Percentiles rank a stretch among this genome's conserved stretches.
Evolutionary conservation across 2,797 vertebrate genomes (phyloP).

Genomic region (Mormyrops attenuatus): DNA sequence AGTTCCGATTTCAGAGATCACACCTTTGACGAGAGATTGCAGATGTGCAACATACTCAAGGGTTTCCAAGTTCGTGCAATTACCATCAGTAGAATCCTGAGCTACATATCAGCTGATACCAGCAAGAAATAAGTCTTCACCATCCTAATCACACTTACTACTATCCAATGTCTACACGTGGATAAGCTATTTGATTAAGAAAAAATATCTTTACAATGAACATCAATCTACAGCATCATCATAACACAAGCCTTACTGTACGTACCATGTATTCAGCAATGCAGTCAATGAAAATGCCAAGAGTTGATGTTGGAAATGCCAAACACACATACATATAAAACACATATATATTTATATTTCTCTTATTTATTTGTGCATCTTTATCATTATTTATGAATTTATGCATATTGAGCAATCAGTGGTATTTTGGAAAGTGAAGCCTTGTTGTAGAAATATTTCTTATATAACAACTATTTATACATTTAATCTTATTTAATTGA

Average conservation of each 20-base stretch:
- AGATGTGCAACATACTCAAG: slow-evolving; percentile 58
- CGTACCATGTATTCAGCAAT: background rate
- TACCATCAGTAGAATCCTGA: slow-evolving; percentile 57
- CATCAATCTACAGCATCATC: background rate
- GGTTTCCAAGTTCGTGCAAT: slow-evolving; percentile 57
- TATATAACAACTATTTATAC: slow-evolving; percentile 14
- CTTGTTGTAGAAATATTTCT: background rate
- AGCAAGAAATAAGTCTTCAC: slow-evolving; percentile 31
- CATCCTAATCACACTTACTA: background rate
- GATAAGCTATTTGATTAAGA: background rate
- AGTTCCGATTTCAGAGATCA: slow-evolving; percentile 16
- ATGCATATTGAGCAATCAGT: background rate
- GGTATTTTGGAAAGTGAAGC: background rate
- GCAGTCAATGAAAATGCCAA: slow-evolving; percentile 3
- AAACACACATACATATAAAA: background rate
- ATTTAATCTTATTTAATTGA: background rate
- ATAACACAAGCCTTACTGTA: background rate
- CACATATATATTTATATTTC: background rate
- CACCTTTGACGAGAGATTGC: slow-evolving; percentile 47
- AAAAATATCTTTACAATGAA: background rate
- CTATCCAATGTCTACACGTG: background rate
- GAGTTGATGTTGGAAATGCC: background rate
- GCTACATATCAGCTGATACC: slow-evolving; percentile 45
- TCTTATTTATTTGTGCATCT: slow-evolving; percentile 11
- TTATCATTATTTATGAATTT: slow-evolving; percentile 10